Percentiles rank a stretch among this genome's conserved stretches.
Conservation (phyloP, 2,888 invertebrate genomes). For the Pristionchus entomophagus region DNA sequence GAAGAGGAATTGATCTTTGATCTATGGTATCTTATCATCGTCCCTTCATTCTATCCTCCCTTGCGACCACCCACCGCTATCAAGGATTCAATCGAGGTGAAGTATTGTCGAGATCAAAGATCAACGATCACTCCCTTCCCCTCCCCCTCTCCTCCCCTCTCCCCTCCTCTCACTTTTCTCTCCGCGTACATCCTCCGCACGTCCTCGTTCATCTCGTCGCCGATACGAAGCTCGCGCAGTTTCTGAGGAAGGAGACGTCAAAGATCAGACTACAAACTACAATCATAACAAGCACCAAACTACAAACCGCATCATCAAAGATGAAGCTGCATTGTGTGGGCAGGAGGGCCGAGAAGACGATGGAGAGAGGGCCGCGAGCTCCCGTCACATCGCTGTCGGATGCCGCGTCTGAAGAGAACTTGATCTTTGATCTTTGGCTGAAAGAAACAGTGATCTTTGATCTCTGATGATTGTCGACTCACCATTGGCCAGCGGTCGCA, state of each 20-base stretch:
- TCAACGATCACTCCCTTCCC: not conserved
- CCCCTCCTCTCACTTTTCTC: slow-evolving; percentile 36
- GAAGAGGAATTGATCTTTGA: not conserved
- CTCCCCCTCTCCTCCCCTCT: no score
- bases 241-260: not conserved
- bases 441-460: not conserved
- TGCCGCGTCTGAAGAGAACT: not conserved
- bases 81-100: no score
- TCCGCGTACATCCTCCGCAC: slow-evolving; percentile 58
- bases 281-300: not conserved
- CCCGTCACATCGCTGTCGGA: not conserved
- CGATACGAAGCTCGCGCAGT: slow-evolving; percentile 58
- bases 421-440: not conserved
- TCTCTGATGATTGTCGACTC: not conserved
- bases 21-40: no score
- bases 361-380: not conserved
- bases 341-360: slow-evolving; percentile 38
- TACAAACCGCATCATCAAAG: not conserved
- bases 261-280: not conserved
- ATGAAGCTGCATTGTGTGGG: slow-evolving; percentile 42
- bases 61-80: no score
- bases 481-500: slow-evolving; percentile 11
- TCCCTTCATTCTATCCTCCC: no score
- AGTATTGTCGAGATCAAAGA: not conserved
- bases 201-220: slow-evolving; percentile 57